Conservation (phyloP, 2,888 invertebrate genomes). For the Drosophila kanekoi region DNA sequence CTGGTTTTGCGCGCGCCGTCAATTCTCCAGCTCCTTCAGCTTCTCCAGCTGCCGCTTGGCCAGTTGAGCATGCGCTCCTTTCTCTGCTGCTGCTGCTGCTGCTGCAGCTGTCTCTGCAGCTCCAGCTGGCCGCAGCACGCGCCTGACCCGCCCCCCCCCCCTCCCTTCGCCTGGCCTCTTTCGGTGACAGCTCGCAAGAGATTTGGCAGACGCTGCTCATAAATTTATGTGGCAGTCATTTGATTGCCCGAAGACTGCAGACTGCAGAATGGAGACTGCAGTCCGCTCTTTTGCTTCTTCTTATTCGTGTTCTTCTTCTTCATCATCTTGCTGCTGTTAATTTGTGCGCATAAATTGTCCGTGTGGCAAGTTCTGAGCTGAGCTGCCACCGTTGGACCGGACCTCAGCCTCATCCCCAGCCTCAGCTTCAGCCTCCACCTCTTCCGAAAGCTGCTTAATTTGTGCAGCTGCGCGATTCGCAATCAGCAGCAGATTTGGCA, state of each 20-base stretch:
- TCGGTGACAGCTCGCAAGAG: conserved; percentile 9
- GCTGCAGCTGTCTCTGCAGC: background rate
- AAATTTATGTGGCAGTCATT: conserved; percentile 61
- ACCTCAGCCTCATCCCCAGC: background rate
- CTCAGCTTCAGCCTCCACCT: background rate
- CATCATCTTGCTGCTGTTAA: conserved; percentile 43
- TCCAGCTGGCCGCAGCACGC: conserved; percentile 39
- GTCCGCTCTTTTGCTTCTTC: background rate
- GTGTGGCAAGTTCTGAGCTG: conserved; percentile 40
- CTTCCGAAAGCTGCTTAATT: conserved; percentile 15
- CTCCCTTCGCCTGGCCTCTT: background rate
- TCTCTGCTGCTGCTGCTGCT: conserved; percentile 13
- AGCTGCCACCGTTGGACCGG: conserved; percentile 2
- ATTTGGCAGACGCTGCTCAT: conserved; percentile 58
- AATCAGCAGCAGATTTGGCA: conserved; percentile 5
- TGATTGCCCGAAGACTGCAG: conserved; percentile 1
- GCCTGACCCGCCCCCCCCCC: background rate
- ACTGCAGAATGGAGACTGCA: too few relatives aligned
- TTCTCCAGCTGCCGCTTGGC: conserved; percentile 8
- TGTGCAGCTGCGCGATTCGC: conserved; percentile 3
- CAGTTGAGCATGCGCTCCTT: conserved; percentile 4
- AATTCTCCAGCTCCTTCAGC: conserved; percentile 18
- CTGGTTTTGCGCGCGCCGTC: conserved; percentile 28
- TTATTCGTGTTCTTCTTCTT: background rate
- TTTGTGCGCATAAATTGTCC: conserved; percentile 70